Evolutionary conservation across 2,888 invertebrate species (phyloP).

Genomic region (Copidosoma aretas): DNA sequence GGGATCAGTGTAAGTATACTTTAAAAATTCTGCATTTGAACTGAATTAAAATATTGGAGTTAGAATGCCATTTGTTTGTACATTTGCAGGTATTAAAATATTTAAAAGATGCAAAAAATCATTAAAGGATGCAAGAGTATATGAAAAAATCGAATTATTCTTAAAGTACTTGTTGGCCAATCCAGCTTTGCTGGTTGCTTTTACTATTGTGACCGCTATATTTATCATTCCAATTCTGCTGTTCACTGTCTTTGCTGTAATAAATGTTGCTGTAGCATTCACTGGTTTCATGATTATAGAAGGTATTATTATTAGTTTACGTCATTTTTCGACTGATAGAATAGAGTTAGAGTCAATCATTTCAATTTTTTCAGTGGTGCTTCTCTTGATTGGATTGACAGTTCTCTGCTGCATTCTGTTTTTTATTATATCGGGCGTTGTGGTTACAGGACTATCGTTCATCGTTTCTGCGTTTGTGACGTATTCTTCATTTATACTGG

Average conservation of each 20-base stretch:
- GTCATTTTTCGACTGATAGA: background rate
- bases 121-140: conserved; percentile 41
- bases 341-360: background rate
- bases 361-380: conserved; percentile 40
- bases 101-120: conserved; percentile 38
- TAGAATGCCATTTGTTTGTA: conserved; percentile 7
- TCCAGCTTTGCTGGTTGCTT: conserved; percentile 37
- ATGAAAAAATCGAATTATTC: conserved; percentile 36
- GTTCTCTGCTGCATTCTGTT: conserved; percentile 41
- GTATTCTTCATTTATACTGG: conserved; percentile 36
- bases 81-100: conserved; percentile 38
- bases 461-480: conserved; percentile 38
- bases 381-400: conserved; percentile 42
- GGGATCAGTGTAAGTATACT: conserved; percentile 26
- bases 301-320: conserved; percentile 39
- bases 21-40: background rate
- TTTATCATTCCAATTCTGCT: conserved; percentile 42
- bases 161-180: conserved; percentile 35
- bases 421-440: conserved; percentile 34
- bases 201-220: conserved; percentile 25
- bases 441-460: conserved; percentile 40
- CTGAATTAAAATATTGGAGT: background rate
- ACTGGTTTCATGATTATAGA: conserved; percentile 45
- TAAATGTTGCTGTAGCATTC: conserved; percentile 44
- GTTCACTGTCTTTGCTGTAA: conserved; percentile 43